Percentiles rank a stretch among this genome's conserved stretches.
These are phyloP conservation scores for Crax fasciolata DNA, from an alignment of 2,797 vertebrate genomes.

Conservation along the genomic window DNA sequence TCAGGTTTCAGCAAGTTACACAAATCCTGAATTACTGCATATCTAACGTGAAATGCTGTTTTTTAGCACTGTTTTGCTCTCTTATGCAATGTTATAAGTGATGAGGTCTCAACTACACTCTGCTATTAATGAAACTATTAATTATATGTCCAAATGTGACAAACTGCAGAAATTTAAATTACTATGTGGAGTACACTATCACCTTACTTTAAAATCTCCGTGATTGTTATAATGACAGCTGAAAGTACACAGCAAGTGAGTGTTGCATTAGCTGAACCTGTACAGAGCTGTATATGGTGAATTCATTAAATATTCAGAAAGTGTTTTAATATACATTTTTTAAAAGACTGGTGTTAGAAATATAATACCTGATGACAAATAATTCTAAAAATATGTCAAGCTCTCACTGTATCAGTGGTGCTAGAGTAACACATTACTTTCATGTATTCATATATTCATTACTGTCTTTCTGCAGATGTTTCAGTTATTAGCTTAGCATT, in stretches of 20 bases:
- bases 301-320: background rate
- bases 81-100: background rate
- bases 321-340: background rate
- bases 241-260: background rate
- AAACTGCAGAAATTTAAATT: background rate
- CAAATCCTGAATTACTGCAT: background rate
- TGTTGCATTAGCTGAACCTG: background rate
- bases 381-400: background rate
- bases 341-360: background rate
- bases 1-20: slow-evolving; percentile 2
- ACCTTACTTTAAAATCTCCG: background rate
- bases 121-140: background rate
- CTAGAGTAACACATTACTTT: background rate
- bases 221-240: background rate
- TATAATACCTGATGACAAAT: background rate
- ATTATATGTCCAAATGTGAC: background rate
- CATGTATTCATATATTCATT: background rate
- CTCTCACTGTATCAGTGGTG: background rate
- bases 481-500: background rate
- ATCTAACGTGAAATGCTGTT: background rate
- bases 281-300: background rate
- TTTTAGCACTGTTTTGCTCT: background rate
- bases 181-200: background rate
- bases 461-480: background rate
- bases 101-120: background rate